Base-by-base conservation (phyloP, 2,113 vertebrate genomes). In the Chaetops frenatus region DNA sequence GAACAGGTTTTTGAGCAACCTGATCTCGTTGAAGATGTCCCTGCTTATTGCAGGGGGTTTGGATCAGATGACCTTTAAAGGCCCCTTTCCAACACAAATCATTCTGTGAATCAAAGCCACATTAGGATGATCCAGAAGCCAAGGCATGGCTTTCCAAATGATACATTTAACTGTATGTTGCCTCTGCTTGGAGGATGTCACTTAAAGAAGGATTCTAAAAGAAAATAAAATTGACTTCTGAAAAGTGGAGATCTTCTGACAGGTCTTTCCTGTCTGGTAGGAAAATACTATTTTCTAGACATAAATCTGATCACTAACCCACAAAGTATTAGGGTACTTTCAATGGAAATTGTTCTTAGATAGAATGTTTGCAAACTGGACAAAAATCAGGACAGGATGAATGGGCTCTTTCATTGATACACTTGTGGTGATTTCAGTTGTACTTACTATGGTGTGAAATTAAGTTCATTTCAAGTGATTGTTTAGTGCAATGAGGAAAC, bases 371-470 rank as follows among this genome's bases (percentile, higher is more conserved):
- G 1, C 60, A 72, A 79, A 85, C 18, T 24, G 36, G 28, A 53
- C 15, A n/a, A 94, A 92, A 86, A 56, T 83, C 56, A 40, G 47
- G 18, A 56, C 78, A 36, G 67, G 90, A 76, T 38, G 62, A 91
- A 91, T 12, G n/a, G 31, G 7, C 10, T 70, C 2, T 72, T 89
- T 88, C 29, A 35, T 77, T 73, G 74, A 45, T 35, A 53, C 40
- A 19, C 31, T 51, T 12, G 2, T 82, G 44, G 21, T 50, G 38
- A 57, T 66, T 91, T 87, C 76, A 74, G n/a, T 47, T 95, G 56
- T 60, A 79, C 27, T 69, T 92, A n/a, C 48, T 65, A 45, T 19
- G 38, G 44, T 86, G 42, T 95, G 70, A 83, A 92, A 90, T 84
- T n/a, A 85, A 85, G 91, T 57, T 51, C 33, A 73, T 86, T 87